Evolutionary conservation across 2,113 vertebrate species (phyloP).

Genomic region (Lanius collurio): DNA sequence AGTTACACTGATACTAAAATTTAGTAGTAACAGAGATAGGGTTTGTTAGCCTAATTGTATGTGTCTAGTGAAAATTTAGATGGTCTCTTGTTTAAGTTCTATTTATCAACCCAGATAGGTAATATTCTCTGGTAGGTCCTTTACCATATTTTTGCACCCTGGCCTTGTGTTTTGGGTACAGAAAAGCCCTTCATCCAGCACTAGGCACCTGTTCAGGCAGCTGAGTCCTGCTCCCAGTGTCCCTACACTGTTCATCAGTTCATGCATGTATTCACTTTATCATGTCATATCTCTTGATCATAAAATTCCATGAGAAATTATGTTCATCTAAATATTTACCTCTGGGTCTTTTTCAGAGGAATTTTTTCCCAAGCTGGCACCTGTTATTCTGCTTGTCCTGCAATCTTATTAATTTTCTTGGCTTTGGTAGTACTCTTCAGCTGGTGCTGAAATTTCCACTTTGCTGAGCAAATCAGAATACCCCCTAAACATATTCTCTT

Average conservation of each 20-base stretch:
- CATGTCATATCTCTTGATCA: background rate
- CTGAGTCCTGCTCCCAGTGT: background rate
- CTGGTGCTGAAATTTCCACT: slow-evolving; percentile 26
- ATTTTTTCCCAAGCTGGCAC: background rate
- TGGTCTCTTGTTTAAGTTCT: background rate
- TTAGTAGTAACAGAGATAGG: background rate
- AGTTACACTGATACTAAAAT: background rate
- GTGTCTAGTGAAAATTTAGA: background rate
- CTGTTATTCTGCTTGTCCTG: background rate
- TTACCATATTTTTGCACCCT: background rate
- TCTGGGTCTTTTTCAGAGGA: background rate
- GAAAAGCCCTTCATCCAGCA: background rate
- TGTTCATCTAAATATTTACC: background rate
- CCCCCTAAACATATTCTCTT: background rate
- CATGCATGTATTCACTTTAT: background rate
- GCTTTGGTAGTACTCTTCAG: background rate
- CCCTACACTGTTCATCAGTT: background rate
- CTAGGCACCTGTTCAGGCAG: background rate
- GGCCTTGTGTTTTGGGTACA: background rate
- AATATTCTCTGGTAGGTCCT: background rate
- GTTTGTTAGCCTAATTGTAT: background rate
- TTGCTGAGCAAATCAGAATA: slow-evolving; percentile 17
- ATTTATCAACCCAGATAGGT: background rate
- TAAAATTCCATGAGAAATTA: background rate
- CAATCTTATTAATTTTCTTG: background rate